A percentile compares a stretch with the other conserved stretches of the same genome.
Conservation (phyloP, 2,888 invertebrate genomes). For the Tuta absoluta region DNA sequence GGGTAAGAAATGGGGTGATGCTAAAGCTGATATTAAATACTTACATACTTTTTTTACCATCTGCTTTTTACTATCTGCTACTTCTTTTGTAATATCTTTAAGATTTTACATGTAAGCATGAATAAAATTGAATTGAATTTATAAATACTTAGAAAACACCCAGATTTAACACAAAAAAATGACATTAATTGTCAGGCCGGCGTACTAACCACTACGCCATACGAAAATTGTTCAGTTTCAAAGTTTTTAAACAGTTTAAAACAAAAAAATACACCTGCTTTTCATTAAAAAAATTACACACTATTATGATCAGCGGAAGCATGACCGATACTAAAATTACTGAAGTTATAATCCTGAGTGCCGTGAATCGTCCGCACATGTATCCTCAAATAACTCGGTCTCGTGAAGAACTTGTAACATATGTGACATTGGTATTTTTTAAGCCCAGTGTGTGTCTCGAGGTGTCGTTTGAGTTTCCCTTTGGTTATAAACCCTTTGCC, state of each 20-base stretch:
- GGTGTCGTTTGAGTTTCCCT: conserved; percentile 68
- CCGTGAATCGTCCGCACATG: conserved; percentile 73
- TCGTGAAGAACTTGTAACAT: conserved; percentile 72
- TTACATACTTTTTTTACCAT: too few relatives aligned
- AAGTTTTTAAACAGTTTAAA: background rate
- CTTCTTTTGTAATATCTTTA: too few relatives aligned
- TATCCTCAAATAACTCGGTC: conserved; percentile 68
- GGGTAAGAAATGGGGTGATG: too few relatives aligned
- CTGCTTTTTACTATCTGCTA: too few relatives aligned
- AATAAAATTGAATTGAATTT: too few relatives aligned
- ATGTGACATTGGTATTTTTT: conserved; percentile 75
- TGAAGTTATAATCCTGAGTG: conserved; percentile 67
- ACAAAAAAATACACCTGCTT: too few relatives aligned
- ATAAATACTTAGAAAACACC: too few relatives aligned
- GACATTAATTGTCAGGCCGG: too few relatives aligned
- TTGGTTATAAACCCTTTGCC: conserved; percentile 73
- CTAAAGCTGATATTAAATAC: too few relatives aligned
- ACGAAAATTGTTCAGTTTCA: background rate
- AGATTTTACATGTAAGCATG: too few relatives aligned
- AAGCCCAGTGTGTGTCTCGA: conserved; percentile 68
- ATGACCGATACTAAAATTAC: conserved; percentile 40
- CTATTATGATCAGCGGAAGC: background rate
- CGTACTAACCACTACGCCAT: too few relatives aligned
- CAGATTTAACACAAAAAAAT: too few relatives aligned
- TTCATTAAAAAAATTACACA: background rate